Base-by-base conservation (phyloP, 53 echinoderm and acorn worm genomes). In the Antedon mediterranea region DNA sequence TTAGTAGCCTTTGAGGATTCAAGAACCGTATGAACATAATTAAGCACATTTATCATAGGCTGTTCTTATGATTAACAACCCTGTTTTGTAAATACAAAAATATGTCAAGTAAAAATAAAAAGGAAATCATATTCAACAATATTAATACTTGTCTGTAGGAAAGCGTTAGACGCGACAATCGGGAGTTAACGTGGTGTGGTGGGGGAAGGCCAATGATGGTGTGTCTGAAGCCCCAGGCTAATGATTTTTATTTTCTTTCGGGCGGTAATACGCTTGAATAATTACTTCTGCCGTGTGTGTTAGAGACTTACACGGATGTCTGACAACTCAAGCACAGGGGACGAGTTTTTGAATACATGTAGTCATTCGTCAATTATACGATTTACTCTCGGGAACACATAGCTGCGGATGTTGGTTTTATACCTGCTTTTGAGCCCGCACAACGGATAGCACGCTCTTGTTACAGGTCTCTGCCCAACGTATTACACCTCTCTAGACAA, bases 281-380 rank as follows among this genome's bases (percentile, higher is more conserved):
- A 57, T 57, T 57, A 11, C 57, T 57, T 57, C 57, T 57, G 57
- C 57, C 57, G 57, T 57, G 57, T 57, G 57, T 57, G 57, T 57
- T 57, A 57, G 57, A 57, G 57, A 57, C 57, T 57, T 57, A 57
- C 57, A 57, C 57, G 57, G 57, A 57, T 57, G 57, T 57, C 57
- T 57, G 57, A 57, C 57, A 57, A 18, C 57, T 57, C 57, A 6
- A 57, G 57, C 57, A 57, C 57, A 57, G 57, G 57, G 57, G 57
- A 57, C 57, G 57, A 13, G 57, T 23, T 57, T 57, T 57, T 20
- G 57, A 57, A 57, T 26, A 2, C 20, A 57, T 57, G 23, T 57
- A 57, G 57, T 57, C 57, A 57, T 8, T 57, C 57, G 20, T 57
- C 57, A 57, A 57, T 57, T 57, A 57, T 57, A 57, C 7, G 57